A percentile compares a stretch with the other conserved stretches of the same genome.
These are phyloP conservation scores for Himalopsyche anomala DNA, from an alignment of 2,888 invertebrate species.

Conservation along the genomic window DNA sequence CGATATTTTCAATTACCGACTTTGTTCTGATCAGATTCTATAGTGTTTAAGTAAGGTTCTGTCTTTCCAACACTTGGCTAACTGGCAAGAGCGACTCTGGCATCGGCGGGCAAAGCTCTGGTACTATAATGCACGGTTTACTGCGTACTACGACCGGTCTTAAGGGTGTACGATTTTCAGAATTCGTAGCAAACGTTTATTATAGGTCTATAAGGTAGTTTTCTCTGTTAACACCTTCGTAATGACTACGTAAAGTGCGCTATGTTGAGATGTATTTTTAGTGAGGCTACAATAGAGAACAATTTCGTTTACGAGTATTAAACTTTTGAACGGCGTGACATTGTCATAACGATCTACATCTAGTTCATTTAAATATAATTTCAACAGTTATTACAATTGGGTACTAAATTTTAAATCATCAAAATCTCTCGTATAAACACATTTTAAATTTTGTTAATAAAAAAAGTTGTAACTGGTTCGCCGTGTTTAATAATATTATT, in stretches of 20 bases:
- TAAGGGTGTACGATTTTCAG: constrained; percentile 15
- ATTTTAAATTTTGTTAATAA: no score
- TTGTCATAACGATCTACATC: background rate
- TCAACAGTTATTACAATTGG: background rate
- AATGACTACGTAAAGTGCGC: constrained; percentile 7
- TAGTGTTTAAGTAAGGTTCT: background rate
- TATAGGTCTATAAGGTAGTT: constrained; percentile 24
- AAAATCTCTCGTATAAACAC: no score
- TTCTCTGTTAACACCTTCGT: constrained; percentile 30
- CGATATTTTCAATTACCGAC: no score
- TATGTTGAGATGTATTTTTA: constrained; percentile 13
- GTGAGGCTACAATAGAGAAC: constrained; percentile 8
- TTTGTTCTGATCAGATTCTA: background rate
- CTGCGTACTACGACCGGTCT: constrained; percentile 31
- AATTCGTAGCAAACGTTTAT: constrained; percentile 34
- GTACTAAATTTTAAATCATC: no score
- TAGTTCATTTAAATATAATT: background rate
- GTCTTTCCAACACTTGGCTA: constrained; percentile 16
- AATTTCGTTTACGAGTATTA: constrained; percentile 10
- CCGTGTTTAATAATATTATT: no score
- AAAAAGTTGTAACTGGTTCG: no score
- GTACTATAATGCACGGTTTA: constrained; percentile 27
- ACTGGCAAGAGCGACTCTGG: constrained; percentile 15
- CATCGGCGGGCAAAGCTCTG: background rate
- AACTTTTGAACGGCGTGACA: background rate